A percentile compares a stretch with the other conserved stretches of the same genome.
Conservation (phyloP, 1,140 invertebrate species). For the Danaus melanippus region DNA sequence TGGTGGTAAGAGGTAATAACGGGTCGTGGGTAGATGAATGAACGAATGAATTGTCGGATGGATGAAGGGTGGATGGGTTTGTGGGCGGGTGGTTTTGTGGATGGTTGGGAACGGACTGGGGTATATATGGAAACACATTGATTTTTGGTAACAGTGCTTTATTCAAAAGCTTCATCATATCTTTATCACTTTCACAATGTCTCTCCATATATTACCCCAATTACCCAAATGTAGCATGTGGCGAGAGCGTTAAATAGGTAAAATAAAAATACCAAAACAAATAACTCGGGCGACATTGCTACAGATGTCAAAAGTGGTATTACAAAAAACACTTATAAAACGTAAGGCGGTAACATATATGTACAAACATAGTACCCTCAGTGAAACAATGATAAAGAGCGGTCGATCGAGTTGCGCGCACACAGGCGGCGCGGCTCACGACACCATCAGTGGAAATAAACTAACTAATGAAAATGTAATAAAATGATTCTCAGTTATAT, state of each 20-base stretch:
- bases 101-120: slow-evolving; percentile 44
- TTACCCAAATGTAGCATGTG: slow-evolving; percentile 73
- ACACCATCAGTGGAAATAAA: slow-evolving; percentile 44
- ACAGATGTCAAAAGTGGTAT: slow-evolving; percentile 74
- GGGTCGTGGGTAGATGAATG: too few species aligned
- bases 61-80: slow-evolving; percentile 10
- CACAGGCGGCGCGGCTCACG: slow-evolving; percentile 25
- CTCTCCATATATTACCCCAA: slow-evolving; percentile 75
- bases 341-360: slow-evolving; percentile 68
- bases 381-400: slow-evolving; percentile 69
- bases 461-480: slow-evolving; percentile 47
- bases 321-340: slow-evolving; percentile 73
- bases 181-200: slow-evolving; percentile 75
- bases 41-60: too few species aligned
- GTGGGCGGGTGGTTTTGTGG: slow-evolving; percentile 8
- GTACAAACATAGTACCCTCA: slow-evolving; percentile 62
- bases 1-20: too few species aligned
- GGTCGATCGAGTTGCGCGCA: slow-evolving; percentile 49
- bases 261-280: slow-evolving; percentile 63
- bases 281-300: slow-evolving; percentile 69
- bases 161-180: slow-evolving; percentile 75
- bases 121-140: slow-evolving; percentile 76
- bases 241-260: slow-evolving; percentile 59
- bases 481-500: slow-evolving; percentile 52
- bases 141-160: slow-evolving; percentile 76